These are phyloP conservation scores for Drosophila paulistorum DNA, from an alignment of 1,140 invertebrate genomes.

Conservation along the genomic window DNA sequence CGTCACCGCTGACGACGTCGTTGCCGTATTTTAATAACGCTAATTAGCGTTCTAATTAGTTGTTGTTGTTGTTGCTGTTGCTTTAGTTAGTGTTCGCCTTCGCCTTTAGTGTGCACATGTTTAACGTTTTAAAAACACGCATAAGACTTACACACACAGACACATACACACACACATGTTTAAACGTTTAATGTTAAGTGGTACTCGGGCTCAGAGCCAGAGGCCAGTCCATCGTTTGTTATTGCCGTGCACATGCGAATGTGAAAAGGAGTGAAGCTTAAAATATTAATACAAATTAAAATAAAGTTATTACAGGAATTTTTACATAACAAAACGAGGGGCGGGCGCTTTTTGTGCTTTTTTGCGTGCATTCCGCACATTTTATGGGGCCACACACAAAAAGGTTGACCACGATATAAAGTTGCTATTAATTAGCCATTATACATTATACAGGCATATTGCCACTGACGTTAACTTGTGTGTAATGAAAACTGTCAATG, in stretches of 20 bases:
- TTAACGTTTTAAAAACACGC: slow-evolving; percentile 68
- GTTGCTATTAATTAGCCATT: slow-evolving; percentile 75
- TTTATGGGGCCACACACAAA: slow-evolving; percentile 45
- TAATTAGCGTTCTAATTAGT: slow-evolving; percentile 79
- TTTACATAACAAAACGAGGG: slow-evolving; percentile 69
- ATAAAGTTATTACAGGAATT: slow-evolving; percentile 64
- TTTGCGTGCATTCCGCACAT: slow-evolving; percentile 57
- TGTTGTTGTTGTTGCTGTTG: slow-evolving; percentile 60
- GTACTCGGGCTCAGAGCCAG: background rate
- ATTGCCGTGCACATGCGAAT: slow-evolving; percentile 28
- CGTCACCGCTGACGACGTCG: slow-evolving; percentile 32
- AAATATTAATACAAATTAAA: slow-evolving; percentile 71
- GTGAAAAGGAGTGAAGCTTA: slow-evolving; percentile 49
- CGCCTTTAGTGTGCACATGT: slow-evolving; percentile 36
- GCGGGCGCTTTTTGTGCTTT: slow-evolving; percentile 13
- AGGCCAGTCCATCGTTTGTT: slow-evolving; percentile 34
- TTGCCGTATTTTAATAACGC: slow-evolving; percentile 77
- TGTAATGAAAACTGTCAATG: slow-evolving; percentile 48
- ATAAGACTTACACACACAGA: slow-evolving; percentile 30
- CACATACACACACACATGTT: slow-evolving; percentile 21
- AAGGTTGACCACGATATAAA: slow-evolving; percentile 60
- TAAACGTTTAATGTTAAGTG: slow-evolving; percentile 57
- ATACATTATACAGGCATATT: slow-evolving; percentile 18
- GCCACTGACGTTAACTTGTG: background rate
- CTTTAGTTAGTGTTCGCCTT: slow-evolving; percentile 50